phyloP scores from a whole-genome alignment of 2,888 invertebrate genomes.

The Pristionchus mayeri region DNA sequence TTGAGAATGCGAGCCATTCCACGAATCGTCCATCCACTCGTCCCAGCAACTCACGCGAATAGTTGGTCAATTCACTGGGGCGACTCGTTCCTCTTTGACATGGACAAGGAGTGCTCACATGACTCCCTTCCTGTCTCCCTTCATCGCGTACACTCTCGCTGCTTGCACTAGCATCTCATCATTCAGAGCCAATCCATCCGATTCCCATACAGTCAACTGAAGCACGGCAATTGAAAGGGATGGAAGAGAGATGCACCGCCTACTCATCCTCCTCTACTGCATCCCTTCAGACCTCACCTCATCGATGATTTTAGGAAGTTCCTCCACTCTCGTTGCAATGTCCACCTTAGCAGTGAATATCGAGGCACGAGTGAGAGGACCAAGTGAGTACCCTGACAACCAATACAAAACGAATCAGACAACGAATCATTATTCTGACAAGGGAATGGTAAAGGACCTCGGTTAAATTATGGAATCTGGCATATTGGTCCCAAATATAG shows the following conservation, averaged over 20 bases:
- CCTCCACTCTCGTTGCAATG: not conserved
- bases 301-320: slow-evolving; percentile 31
- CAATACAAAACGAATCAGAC: no score
- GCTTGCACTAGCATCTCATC: slow-evolving; percentile 19
- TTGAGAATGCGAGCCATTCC: slow-evolving; percentile 26
- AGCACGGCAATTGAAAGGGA: not conserved
- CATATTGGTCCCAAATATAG: no score
- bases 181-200: not conserved
- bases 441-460: no score
- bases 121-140: slow-evolving; percentile 45
- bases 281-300: slow-evolving; percentile 32
- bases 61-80: slow-evolving; percentile 22
- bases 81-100: not conserved
- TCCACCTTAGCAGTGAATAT: slow-evolving; percentile 15
- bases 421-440: no score
- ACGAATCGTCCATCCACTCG: slow-evolving; percentile 32
- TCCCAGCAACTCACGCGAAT: not conserved
- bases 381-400: not conserved
- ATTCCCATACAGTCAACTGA: slow-evolving; percentile 38
- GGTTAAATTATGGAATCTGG: no score
- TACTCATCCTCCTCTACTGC: no score
- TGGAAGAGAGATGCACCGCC: no score
- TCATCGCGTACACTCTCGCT: slow-evolving; percentile 18
- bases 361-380: not conserved
- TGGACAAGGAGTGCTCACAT: slow-evolving; percentile 20